Evolutionary conservation across 2,888 invertebrate species (phyloP).

Genomic region (Limnephilus marmoratus): DNA sequence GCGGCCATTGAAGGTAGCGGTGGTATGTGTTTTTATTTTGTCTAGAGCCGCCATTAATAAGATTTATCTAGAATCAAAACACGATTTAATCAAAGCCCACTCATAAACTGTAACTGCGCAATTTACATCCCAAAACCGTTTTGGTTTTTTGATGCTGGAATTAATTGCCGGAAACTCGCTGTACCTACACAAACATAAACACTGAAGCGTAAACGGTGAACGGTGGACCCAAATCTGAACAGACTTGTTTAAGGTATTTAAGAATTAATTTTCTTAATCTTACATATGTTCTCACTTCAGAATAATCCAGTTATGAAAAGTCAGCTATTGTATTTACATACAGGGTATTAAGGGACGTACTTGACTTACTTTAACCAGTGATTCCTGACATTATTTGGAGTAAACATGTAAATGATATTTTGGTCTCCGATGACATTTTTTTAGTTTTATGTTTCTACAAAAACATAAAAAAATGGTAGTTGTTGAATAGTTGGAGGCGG

Average conservation of each 20-base stretch:
- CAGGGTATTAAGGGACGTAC: too few species aligned
- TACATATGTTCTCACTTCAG: too few species aligned
- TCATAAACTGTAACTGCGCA: not conserved
- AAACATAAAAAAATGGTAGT: too few species aligned
- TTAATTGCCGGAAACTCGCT: not conserved
- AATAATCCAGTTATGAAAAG: too few species aligned
- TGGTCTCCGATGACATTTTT: too few species aligned
- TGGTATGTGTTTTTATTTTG: not conserved
- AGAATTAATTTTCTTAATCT: not conserved
- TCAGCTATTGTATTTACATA: too few species aligned
- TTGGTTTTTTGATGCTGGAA: not conserved
- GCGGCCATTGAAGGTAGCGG: not conserved
- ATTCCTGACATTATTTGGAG: too few species aligned
- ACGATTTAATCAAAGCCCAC: not conserved
- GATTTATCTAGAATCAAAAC: not conserved
- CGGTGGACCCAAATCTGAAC: not conserved
- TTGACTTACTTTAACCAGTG: too few species aligned
- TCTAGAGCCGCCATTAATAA: not conserved
- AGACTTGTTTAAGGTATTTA: not conserved
- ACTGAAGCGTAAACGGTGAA: not conserved
- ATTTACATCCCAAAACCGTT: not conserved
- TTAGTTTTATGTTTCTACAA: too few species aligned
- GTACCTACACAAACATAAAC: not conserved
- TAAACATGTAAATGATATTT: too few species aligned
- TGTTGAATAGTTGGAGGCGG: too few species aligned